Conservation (phyloP, 2,888 invertebrate genomes). For the Brachypalpus laphriformis region DNA sequence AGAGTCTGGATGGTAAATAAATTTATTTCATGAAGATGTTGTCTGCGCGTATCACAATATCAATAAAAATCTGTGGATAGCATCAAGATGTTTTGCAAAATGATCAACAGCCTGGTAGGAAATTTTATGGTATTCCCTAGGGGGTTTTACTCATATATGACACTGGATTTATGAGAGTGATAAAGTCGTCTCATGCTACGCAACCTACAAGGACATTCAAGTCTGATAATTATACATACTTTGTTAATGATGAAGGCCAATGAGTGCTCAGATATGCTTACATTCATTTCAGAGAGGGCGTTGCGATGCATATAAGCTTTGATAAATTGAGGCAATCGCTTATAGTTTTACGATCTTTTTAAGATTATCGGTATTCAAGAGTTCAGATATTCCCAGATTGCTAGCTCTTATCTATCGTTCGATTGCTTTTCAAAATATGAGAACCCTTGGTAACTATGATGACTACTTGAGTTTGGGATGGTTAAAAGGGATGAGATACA, state of each 20-base stretch:
- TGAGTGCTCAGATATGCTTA: too few relatives aligned
- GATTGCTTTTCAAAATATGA: too few relatives aligned
- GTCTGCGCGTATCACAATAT: slow-evolving; percentile 11
- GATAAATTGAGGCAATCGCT: too few relatives aligned
- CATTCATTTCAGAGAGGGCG: too few relatives aligned
- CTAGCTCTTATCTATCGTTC: too few relatives aligned
- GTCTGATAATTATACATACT: background rate
- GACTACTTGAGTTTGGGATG: too few relatives aligned
- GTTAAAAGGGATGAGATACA: too few relatives aligned
- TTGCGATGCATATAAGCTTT: too few relatives aligned
- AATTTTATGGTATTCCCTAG: slow-evolving; percentile 38
- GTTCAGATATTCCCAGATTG: too few relatives aligned
- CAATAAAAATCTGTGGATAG: background rate
- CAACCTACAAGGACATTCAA: background rate
- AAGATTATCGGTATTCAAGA: too few relatives aligned
- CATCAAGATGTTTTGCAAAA: background rate
- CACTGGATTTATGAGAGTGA: background rate
- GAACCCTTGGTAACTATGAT: too few relatives aligned
- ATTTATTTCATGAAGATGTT: background rate
- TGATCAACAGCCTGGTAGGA: slow-evolving; percentile 24
- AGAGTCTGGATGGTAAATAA: background rate
- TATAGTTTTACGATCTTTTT: too few relatives aligned
- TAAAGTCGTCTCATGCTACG: background rate
- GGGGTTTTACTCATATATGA: background rate
- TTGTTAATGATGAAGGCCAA: background rate